Evolutionary conservation across 2,113 vertebrate species (phyloP), one percentile per base, ranked within the genome.

Genomic region (Acrocephalus arundinaceus): DNA sequence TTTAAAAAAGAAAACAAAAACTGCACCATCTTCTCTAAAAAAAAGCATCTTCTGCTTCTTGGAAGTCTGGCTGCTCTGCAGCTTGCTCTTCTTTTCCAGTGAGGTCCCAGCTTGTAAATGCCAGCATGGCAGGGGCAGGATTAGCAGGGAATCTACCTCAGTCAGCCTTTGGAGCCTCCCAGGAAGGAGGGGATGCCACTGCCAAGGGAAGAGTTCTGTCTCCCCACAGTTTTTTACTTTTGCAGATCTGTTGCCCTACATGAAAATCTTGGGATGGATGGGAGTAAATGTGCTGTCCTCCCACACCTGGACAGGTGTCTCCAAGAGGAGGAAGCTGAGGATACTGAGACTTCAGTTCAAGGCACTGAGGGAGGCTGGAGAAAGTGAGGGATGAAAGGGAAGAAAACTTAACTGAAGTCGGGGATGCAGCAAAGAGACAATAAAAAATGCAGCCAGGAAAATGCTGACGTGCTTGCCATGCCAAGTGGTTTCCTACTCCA

Each of bases 391-490:
- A 28, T 71, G 13, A 89, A 83, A 72, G 41, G 66, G 8, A 45
- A n/a, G 66, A 72, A 93, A 91, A 85, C 70, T 76, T 65, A 4
- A 16, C 31, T 2, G 19, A 41, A 92, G 66, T 33, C 84, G 22
- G 62, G 61, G 84, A 59, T 87, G 89, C 89, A 84, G 86, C 65
- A 65, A 58, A 82, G 65, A 95, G 93, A 52, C 86, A 68, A 51
- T 78, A 57, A 79, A 87, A 92, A 79, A 77, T 3, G 70, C 89
- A 79, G 87, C 58, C 51, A 15, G 76, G 85, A 43, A 81, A 78
- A 49, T 1, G 89, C 89, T 81, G 94, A 91, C 62, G 78, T 96
- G 96, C 89, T 84, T 5, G 11, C 66, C 61, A 2, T 90, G 59
- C 78, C 83, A 78, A 93, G 81, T 21, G 55, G 85, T 67, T 94